A percentile compares a stretch with the other conserved stretches of the same genome.
phyloP scores from a whole-genome alignment of 2,797 vertebrate genomes.

The Manis crassicaudata region DNA sequence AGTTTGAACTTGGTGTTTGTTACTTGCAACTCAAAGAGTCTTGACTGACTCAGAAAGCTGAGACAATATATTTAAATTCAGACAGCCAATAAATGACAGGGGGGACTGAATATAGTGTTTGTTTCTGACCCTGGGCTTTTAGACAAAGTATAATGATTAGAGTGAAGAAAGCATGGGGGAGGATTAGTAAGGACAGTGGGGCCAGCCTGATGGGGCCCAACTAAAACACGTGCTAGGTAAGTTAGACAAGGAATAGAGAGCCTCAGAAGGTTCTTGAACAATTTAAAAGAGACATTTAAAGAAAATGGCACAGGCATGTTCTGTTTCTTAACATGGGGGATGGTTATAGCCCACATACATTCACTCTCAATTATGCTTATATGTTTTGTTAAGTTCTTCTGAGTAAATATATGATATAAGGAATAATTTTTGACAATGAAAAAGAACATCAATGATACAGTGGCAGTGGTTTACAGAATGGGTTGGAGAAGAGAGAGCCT shows the following conservation, averaged over 20 bases:
- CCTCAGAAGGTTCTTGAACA: neutral
- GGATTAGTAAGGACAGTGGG: neutral
- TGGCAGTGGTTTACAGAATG: neutral
- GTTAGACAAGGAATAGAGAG: neutral
- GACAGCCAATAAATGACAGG: neutral
- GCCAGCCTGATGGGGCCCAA: neutral
- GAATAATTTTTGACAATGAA: neutral
- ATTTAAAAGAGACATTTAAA: conserved; percentile 9
- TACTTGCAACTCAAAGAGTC: neutral
- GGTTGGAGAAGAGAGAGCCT: neutral
- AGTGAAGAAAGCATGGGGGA: neutral
- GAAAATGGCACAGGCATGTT: neutral
- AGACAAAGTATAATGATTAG: neutral
- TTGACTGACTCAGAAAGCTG: neutral
- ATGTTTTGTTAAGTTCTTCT: neutral
- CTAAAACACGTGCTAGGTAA: neutral
- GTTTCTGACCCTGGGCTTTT: neutral
- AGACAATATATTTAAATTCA: neutral
- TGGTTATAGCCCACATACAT: neutral
- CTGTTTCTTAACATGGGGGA: neutral
- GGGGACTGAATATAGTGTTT: neutral
- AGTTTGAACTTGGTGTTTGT: conserved; percentile 34
- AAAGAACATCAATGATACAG: neutral
- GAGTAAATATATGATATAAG: neutral
- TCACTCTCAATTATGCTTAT: neutral